phyloP scores from a whole-genome alignment of 2,797 vertebrate species.

The Pyrrhura leucotis region DNA sequence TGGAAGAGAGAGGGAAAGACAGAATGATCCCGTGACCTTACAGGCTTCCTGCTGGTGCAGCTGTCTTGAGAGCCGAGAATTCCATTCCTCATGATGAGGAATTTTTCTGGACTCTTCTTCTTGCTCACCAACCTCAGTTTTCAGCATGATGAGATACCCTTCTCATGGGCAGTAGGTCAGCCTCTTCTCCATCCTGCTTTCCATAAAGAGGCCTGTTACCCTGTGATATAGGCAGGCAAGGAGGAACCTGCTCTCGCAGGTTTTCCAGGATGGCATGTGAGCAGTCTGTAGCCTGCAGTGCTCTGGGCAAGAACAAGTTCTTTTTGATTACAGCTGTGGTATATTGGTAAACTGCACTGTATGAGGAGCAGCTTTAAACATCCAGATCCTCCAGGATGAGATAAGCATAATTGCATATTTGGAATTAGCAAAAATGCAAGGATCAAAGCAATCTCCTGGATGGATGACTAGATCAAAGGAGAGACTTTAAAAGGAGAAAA shows the following conservation, averaged over 20 bases:
- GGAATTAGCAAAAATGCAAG: slow-evolving; percentile 56
- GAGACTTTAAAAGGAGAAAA: slow-evolving; percentile 58
- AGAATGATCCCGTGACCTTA: not conserved
- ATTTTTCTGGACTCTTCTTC: not conserved
- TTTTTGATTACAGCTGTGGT: slow-evolving; percentile 10
- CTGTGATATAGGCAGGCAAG: not conserved
- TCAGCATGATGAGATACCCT: not conserved
- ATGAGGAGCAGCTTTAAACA: slow-evolving; percentile 17
- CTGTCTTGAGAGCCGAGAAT: not conserved
- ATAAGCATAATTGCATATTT: slow-evolving; percentile 57
- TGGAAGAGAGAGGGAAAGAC: not conserved
- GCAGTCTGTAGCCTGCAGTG: not conserved
- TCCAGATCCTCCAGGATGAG: slow-evolving; percentile 55
- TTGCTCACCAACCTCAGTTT: not conserved
- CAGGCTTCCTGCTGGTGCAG: not conserved
- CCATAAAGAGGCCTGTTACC: not conserved
- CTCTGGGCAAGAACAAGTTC: slow-evolving; percentile 24
- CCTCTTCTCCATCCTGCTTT: not conserved
- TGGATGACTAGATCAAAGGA: slow-evolving; percentile 64
- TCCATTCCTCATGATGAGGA: not conserved
- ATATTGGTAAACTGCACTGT: slow-evolving; percentile 30
- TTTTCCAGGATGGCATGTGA: not conserved
- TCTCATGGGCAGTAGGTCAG: not conserved
- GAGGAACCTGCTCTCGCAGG: not conserved
- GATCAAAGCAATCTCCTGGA: slow-evolving; percentile 63